These are phyloP conservation scores for Sebastes matsubarae DNA, from an alignment of 2,797 vertebrate species.

Conservation along the genomic window DNA sequence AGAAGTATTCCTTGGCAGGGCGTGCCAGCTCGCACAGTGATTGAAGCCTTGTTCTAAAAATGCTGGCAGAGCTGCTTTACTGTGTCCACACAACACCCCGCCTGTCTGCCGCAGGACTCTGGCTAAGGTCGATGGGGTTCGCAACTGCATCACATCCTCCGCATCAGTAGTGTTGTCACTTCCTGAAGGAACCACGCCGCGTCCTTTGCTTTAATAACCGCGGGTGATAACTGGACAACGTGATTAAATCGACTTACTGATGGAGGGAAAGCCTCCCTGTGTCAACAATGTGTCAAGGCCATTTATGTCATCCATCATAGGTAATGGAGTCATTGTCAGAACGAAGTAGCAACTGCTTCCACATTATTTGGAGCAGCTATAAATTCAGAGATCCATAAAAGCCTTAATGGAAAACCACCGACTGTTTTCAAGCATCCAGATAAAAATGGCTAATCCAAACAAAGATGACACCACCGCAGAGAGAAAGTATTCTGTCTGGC, in stretches of 20 bases:
- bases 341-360: constrained; percentile 1
- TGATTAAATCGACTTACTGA: constrained; percentile 22
- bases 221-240: constrained; percentile 20
- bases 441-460: constrained; percentile 49
- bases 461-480: constrained; percentile 30
- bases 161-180: constrained; percentile 42
- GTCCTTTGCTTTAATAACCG: constrained; percentile 7
- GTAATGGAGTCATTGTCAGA: constrained; percentile 29
- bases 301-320: constrained; percentile 23
- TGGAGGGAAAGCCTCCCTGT: neutral
- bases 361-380: constrained; percentile 18
- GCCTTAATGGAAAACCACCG: constrained; percentile 31
- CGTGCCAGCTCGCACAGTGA: constrained; percentile 41
- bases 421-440: constrained; percentile 20
- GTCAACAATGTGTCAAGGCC: constrained; percentile 27
- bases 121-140: constrained; percentile 65
- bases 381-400: constrained; percentile 17
- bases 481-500: constrained; percentile 41
- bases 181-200: constrained; percentile 8
- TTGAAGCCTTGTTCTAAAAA: constrained; percentile 67
- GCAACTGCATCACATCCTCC: constrained; percentile 64
- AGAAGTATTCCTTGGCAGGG: constrained; percentile 65
- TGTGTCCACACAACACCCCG: constrained; percentile 61
- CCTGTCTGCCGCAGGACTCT: constrained; percentile 64
- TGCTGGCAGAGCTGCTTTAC: constrained; percentile 68